A percentile compares a stretch with the other conserved stretches of the same genome.
Conservation (phyloP, 2,797 vertebrate species). For the Crypturellus tataupa region DNA sequence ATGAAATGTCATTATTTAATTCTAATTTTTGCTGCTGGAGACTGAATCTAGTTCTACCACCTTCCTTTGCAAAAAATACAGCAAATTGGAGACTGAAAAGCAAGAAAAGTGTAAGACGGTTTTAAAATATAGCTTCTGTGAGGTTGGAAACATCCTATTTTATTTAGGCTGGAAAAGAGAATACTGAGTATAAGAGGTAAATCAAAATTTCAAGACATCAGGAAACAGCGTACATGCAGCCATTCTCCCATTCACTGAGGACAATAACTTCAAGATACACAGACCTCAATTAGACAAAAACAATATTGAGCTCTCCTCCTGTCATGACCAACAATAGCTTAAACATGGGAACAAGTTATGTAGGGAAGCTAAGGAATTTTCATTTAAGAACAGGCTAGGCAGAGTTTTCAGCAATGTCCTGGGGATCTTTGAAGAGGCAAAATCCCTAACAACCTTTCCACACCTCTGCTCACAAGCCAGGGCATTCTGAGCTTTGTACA, state of each 20-base stretch:
- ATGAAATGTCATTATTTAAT: background rate
- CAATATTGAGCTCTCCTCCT: background rate
- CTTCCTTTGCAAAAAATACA: background rate
- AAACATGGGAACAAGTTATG: background rate
- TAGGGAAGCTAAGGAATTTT: background rate
- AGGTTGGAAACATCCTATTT: background rate
- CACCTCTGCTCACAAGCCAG: background rate
- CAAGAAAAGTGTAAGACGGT: background rate
- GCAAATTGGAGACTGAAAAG: background rate
- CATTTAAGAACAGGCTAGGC: conserved; percentile 12
- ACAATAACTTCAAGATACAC: background rate
- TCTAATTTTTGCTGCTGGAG: background rate
- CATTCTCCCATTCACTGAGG: background rate
- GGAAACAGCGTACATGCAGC: background rate
- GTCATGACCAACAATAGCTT: background rate
- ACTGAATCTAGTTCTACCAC: background rate
- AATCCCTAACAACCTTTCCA: background rate
- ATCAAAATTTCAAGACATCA: background rate
- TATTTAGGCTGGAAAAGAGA: background rate
- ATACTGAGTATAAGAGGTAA: background rate
- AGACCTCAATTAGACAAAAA: background rate
- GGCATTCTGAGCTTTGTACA: background rate
- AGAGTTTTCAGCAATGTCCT: background rate
- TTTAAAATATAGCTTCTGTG: background rate
- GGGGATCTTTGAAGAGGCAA: background rate